Evolutionary conservation across 1,140 invertebrate species (phyloP).

Genomic region (Drosophila nasuta): DNA sequence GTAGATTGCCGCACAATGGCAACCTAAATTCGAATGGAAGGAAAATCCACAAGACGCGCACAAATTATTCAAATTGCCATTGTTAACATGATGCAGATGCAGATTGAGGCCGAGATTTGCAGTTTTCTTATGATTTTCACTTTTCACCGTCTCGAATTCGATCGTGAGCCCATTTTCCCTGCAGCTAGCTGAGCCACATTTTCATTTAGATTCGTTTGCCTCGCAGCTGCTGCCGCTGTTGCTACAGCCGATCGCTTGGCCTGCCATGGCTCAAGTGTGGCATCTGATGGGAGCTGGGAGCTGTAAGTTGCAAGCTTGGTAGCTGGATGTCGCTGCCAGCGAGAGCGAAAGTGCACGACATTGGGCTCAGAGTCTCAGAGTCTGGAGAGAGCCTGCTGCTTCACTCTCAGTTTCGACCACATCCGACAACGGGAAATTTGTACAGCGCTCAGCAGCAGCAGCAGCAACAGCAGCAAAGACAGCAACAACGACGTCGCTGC

Average conservation of each 20-base stretch:
- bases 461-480: constrained; percentile 19
- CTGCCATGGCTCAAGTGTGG: constrained; percentile 66
- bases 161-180: constrained; percentile 66
- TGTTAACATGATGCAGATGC: constrained; percentile 54
- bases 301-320: constrained; percentile 2
- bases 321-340: constrained; percentile 31
- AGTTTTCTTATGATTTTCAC: constrained; percentile 73
- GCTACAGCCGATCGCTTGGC: constrained; percentile 60
- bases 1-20: constrained; percentile 51
- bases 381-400: constrained; percentile 33
- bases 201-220: constrained; percentile 29
- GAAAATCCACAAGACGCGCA: constrained; percentile 57
- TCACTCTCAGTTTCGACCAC: constrained; percentile 44
- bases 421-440: constrained; percentile 78
- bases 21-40: constrained; percentile 45
- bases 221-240: constrained; percentile 34
- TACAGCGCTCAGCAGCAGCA: constrained; percentile 12
- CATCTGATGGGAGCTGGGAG: constrained; percentile 24
- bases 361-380: constrained; percentile 34
- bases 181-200: constrained; percentile 23
- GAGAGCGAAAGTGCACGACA: constrained; percentile 82
- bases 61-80: constrained; percentile 82
- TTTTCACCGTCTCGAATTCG: constrained; percentile 41
- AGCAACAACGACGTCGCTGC: constrained; percentile 4
- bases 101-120: constrained; percentile 42